Evolutionary conservation across 2,113 vertebrate genomes (phyloP).

Genomic region (Condylura cristata): DNA sequence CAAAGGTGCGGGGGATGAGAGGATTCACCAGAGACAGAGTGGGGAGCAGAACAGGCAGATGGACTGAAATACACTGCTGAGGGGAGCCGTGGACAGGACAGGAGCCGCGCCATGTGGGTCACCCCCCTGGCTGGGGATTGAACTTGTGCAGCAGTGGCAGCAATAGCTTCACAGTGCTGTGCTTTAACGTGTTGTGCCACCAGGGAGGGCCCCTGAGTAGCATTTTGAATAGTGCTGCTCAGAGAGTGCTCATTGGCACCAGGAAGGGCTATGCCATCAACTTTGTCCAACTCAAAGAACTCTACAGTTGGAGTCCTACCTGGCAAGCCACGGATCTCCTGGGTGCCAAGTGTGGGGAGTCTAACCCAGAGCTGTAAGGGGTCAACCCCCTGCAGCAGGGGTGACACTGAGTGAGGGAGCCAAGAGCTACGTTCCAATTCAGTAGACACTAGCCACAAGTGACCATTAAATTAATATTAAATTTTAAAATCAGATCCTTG

Average conservation of each 20-base stretch:
- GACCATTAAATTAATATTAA: background rate
- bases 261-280: background rate
- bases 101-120: too few species aligned
- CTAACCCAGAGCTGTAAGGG: background rate
- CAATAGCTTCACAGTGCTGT: too few species aligned
- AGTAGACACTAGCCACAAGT: background rate
- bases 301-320: background rate
- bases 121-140: too few species aligned
- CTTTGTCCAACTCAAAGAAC: background rate
- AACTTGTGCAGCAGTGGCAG: too few species aligned
- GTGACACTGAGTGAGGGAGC: background rate
- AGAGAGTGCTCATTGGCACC: background rate
- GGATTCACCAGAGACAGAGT: too few species aligned
- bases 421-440: background rate
- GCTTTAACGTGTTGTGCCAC: too few species aligned
- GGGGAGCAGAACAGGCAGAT: too few species aligned
- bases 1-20: too few species aligned
- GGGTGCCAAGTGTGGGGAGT: background rate
- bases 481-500: conserved; percentile 40
- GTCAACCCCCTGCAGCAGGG: background rate
- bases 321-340: background rate
- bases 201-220: too few species aligned
- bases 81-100: too few species aligned
- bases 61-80: too few species aligned
- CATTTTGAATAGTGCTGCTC: background rate